A percentile compares a stretch with the other conserved stretches of the same genome.
Conservation (phyloP, 2,113 vertebrate species). For the Aphyosemion australe region DNA sequence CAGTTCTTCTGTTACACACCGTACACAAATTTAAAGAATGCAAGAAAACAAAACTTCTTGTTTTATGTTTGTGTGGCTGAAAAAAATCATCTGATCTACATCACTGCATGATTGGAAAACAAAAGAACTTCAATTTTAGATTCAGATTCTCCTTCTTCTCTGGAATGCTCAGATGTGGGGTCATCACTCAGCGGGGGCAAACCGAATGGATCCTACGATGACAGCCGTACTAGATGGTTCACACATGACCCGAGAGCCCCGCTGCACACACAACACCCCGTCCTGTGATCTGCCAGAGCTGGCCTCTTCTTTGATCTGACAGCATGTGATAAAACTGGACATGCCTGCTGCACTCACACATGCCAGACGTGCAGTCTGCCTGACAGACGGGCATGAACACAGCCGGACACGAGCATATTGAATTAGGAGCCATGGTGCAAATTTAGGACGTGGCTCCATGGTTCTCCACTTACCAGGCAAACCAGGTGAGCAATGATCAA, state of each 20-base stretch:
- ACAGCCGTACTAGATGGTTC: slow-evolving; percentile 62
- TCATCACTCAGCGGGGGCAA: slow-evolving; percentile 53
- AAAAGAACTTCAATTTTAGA: slow-evolving; percentile 13
- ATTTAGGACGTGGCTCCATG: slow-evolving; percentile 21
- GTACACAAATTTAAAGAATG: slow-evolving; percentile 26
- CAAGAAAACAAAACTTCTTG: slow-evolving; percentile 4
- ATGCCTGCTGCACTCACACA: slow-evolving; percentile 49
- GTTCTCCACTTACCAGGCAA: slow-evolving; percentile 40
- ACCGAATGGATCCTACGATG: slow-evolving; percentile 41
- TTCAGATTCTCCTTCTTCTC: slow-evolving; percentile 34
- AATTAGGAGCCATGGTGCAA: slow-evolving; percentile 67
- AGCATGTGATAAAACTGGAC: slow-evolving; percentile 56
- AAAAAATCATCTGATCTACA: too few species aligned
- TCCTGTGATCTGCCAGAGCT: slow-evolving; percentile 38
- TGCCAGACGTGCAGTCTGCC: slow-evolving; percentile 49
- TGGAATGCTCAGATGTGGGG: slow-evolving; percentile 23
- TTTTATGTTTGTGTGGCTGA: too few species aligned
- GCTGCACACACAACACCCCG: slow-evolving; percentile 39
- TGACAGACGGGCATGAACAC: slow-evolving; percentile 49
- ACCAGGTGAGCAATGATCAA: slow-evolving; percentile 44
- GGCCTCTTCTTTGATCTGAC: slow-evolving; percentile 68
- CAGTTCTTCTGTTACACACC: slow-evolving; percentile 42
- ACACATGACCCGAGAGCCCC: slow-evolving; percentile 51
- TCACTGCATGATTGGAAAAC: not conserved
- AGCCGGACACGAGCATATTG: slow-evolving; percentile 63